Evolutionary conservation across 1,140 invertebrate species (phyloP), one percentile per base, ranked within the genome.

Genomic region (Anadara kagoshimensis): DNA sequence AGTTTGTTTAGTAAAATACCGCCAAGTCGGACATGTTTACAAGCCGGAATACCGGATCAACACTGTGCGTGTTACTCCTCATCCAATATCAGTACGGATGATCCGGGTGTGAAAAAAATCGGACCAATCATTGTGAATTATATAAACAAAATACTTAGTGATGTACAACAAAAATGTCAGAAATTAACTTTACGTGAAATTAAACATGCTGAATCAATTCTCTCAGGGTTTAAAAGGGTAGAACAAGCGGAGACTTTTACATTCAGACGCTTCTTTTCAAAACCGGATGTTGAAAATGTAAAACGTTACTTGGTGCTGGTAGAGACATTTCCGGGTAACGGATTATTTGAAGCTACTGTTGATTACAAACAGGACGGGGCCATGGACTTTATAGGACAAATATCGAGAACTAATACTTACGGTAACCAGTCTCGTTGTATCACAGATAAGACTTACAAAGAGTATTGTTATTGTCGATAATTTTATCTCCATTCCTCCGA

Each of bases 1-100:
- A 91, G 87, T 57, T 71, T 91, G 0, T 87, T 90, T 26, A 63
- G 83, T 43, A 70, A 83, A 58, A 86, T 91, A 58, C 89, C 90
- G 0, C n/a, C 68, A 18, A 78, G 81, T 24, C 70, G 90, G 59
- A 86, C 85, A 3, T 91, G 90, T 75, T 65, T 82, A n/a, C 62
- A 82, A 20, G 89, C 90, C 0, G 78, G 78, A 12, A 87, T 91
- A 54, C 82, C 87, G 0, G 82, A 87, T 47, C 88, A 90, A 68
- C 90, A 86, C 80, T 91, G 90, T 72, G 82, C 88, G 18, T 91
- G 90, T 80, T 83, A 90, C 53, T 64, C 73, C 10, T 66, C 76
- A 54, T 29, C 63, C 24, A n/a, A 58, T 22, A 75, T 69, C 18
- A 41, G 26, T 7, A 16, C 77, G 0, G 54, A 67, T 29, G 61